phyloP scores from a whole-genome alignment of 2,797 vertebrate genomes.

The Helarctos malayanus region DNA sequence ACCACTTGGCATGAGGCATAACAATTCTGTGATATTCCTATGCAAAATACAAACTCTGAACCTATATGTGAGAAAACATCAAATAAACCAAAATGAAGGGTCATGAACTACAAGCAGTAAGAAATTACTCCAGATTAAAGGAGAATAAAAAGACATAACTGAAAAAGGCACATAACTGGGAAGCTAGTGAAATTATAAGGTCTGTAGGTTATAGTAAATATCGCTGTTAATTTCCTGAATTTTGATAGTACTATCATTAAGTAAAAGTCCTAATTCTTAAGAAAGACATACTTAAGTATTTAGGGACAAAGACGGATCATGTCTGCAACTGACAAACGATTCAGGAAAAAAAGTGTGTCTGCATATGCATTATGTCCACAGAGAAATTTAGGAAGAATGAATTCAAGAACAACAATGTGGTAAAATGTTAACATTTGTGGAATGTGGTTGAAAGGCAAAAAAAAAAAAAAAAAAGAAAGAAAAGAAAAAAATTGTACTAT shows the following conservation, averaged over 20 bases:
- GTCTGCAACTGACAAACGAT: not conserved
- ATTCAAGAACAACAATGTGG: not conserved
- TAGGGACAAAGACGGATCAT: not conserved
- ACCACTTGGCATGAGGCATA: not conserved
- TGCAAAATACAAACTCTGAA: constrained; percentile 42
- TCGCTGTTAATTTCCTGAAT: constrained; percentile 42
- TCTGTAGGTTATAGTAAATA: not conserved
- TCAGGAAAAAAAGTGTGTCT: not conserved
- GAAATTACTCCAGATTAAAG: not conserved
- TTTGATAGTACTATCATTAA: not conserved
- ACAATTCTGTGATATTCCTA: not conserved
- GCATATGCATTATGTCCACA: not conserved
- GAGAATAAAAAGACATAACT: not conserved
- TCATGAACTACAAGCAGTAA: not conserved
- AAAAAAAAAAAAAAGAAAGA: not conserved
- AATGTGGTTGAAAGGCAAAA: not conserved
- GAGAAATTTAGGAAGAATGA: not conserved
- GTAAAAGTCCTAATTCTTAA: not conserved
- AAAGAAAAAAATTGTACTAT: not conserved
- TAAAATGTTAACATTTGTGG: not conserved
- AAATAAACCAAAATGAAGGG: constrained; percentile 16
- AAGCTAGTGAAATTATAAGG: constrained; percentile 21
- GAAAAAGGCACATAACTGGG: not conserved
- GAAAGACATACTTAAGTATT: not conserved
- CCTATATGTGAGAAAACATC: not conserved